Percentiles rank a stretch among this genome's conserved stretches.
These are phyloP conservation scores for Neogale vison DNA, from an alignment of 2,113 vertebrate genomes.

Conservation along the genomic window DNA sequence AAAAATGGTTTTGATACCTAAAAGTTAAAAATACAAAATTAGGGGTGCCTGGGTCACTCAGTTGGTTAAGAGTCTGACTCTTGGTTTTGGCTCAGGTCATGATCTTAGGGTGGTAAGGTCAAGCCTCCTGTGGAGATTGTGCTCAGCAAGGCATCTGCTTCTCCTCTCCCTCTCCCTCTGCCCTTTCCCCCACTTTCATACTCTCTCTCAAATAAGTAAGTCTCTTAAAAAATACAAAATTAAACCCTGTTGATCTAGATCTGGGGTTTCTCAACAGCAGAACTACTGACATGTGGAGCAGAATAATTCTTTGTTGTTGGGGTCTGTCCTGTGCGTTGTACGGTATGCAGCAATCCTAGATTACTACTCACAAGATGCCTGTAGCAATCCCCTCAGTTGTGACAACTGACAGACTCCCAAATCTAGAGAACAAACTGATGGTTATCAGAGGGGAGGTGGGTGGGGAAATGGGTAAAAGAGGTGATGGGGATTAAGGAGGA, in stretches of 20 bases:
- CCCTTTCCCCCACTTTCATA: too few relatives aligned
- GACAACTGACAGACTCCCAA: neutral
- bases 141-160: too few relatives aligned
- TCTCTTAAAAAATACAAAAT: neutral
- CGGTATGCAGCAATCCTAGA: neutral
- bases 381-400: neutral
- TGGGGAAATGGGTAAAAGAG: neutral
- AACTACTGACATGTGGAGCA: neutral
- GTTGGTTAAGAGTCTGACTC: too few relatives aligned
- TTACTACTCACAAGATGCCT: neutral
- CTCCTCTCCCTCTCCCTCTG: too few relatives aligned
- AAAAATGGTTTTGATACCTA: neutral
- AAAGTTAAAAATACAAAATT: neutral
- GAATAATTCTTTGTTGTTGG: neutral
- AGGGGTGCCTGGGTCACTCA: too few relatives aligned
- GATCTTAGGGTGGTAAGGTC: too few relatives aligned
- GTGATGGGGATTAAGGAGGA: neutral
- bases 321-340: neutral
- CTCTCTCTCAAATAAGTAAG: too few relatives aligned
- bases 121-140: too few relatives aligned
- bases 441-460: neutral
- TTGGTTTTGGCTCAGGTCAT: too few relatives aligned
- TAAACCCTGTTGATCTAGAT: constrained; percentile 21
- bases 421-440: neutral
- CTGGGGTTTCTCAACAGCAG: neutral